Base-by-base conservation (phyloP, 2,888 invertebrate genomes). In the Cephus runcator region DNA sequence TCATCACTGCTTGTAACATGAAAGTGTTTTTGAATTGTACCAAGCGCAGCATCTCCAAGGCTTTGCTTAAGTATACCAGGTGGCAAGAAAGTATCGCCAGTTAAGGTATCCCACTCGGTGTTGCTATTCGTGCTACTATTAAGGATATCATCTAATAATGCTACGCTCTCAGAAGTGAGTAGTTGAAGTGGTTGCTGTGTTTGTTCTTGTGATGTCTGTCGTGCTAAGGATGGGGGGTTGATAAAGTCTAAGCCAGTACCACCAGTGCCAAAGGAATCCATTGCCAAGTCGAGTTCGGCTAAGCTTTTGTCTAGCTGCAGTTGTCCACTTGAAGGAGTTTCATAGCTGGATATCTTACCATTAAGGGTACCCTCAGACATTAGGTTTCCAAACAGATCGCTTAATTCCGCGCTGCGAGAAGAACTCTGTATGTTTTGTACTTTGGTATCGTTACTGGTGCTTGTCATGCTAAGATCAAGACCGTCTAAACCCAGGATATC, bases 21-120 rank as follows among this genome's bases (percentile, higher is more conserved):
- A 34, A 78, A 12, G 73, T 68, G 30, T 77, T 80, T 78, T 73
- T 75, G 76, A 40, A 68, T 68, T 71, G 75, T 77, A 34, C 78
- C 78, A 34, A 78, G 56, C 73, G 87, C 81, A 35, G 86, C 90
- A 75, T 89, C 90, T 6, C 89, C 90, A 1, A 91, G 84, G 80
- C 90, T 91, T 80, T 91, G 90, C 77, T 90, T 90, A 73, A 91
- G 81, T 82, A 91, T 89, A 74, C 85, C 88, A 2, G 89, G 85
- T 35, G 91, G 91, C 78, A 91, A 83, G 80, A 91, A 91, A 12
- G 89, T 89, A 69, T 91, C 89, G 11, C 84, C 83, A 4, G 88
- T 84, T 69, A 89, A 81, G 31, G 83, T 81, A 73, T 88, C 88
- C 88, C 88, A 90, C 31, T 89, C 89, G 9, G 69, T 79, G 78